These are phyloP conservation scores for Champsocephalus esox DNA, from an alignment of 2,797 vertebrate species.

Conservation along the genomic window DNA sequence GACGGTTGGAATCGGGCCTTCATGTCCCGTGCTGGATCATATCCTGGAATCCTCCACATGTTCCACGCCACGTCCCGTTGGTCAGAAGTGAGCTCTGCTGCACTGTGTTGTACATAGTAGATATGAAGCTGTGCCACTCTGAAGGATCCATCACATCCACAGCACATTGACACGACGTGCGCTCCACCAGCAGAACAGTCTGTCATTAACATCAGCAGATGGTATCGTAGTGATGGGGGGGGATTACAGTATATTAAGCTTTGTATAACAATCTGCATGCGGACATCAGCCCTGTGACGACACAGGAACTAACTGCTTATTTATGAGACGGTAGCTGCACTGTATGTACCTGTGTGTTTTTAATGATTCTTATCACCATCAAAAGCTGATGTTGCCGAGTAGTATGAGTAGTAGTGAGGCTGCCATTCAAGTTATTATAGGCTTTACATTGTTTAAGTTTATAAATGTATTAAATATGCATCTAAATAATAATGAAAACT, in stretches of 20 bases:
- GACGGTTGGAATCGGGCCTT: too few species aligned
- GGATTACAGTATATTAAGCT: constrained; percentile 35
- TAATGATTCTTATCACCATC: background rate
- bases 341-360: background rate
- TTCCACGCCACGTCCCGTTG: background rate
- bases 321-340: constrained; percentile 9
- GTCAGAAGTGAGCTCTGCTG: constrained; percentile 2
- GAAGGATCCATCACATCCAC: background rate
- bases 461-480: background rate
- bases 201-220: too few species aligned
- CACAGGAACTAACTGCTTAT: constrained; percentile 11
- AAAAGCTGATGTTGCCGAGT: background rate
- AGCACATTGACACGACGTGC: background rate
- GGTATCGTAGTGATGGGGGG: constrained; percentile 4
- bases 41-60: background rate
- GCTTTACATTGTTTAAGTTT: background rate
- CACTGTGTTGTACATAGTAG: constrained; percentile 33
- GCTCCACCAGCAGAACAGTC: too few species aligned
- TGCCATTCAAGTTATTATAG: background rate
- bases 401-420: background rate
- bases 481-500: background rate
- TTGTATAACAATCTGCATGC: constrained; percentile 1
- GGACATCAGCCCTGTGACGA: constrained; percentile 9
- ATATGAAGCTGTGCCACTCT: constrained; percentile 35
- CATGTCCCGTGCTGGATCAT: background rate